These are phyloP conservation scores for Galerucella calmariensis DNA, from an alignment of 2,888 invertebrate genomes.

Conservation along the genomic window DNA sequence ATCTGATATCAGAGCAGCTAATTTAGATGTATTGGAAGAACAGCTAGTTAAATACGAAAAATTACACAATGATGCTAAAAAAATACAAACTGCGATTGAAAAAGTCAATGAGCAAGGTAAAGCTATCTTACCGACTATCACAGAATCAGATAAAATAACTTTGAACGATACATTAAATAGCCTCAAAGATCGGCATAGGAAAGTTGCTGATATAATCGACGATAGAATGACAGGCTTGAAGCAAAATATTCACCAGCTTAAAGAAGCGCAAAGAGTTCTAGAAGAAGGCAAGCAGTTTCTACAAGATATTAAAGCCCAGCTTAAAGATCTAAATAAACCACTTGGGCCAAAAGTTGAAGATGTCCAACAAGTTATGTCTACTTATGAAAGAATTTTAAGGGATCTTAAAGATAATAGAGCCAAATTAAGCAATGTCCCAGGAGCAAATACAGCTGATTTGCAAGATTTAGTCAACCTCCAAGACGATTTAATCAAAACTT, in stretches of 20 bases:
- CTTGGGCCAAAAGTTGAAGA: constrained; percentile 90
- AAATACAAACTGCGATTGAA: constrained; percentile 77
- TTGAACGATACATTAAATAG: constrained; percentile 84
- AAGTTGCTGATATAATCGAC: constrained; percentile 79
- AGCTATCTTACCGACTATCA: constrained; percentile 81
- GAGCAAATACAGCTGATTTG: constrained; percentile 81
- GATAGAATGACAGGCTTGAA: constrained; percentile 80
- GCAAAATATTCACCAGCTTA: constrained; percentile 83
- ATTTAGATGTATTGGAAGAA: constrained; percentile 85
- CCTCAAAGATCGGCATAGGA: constrained; percentile 81
- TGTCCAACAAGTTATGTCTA: constrained; percentile 82
- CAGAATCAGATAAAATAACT: constrained; percentile 86
- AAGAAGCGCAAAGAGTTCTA: constrained; percentile 82
- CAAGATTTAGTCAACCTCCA: constrained; percentile 83
- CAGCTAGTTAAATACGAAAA: constrained; percentile 88
- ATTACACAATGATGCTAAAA: constrained; percentile 78
- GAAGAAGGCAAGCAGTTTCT: constrained; percentile 84
- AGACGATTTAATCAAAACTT: constrained; percentile 85
- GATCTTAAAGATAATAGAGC: constrained; percentile 83
- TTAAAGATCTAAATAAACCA: constrained; percentile 85
- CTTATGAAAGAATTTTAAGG: constrained; percentile 81
- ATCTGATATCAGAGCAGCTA: constrained; percentile 82
- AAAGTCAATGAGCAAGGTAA: constrained; percentile 84
- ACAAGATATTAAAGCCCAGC: constrained; percentile 82
- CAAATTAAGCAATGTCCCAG: constrained; percentile 81